Percentiles rank a stretch among this genome's conserved stretches.
Conservation (phyloP, 2,888 invertebrate species). For the Peribatodes rhomboidaria region DNA sequence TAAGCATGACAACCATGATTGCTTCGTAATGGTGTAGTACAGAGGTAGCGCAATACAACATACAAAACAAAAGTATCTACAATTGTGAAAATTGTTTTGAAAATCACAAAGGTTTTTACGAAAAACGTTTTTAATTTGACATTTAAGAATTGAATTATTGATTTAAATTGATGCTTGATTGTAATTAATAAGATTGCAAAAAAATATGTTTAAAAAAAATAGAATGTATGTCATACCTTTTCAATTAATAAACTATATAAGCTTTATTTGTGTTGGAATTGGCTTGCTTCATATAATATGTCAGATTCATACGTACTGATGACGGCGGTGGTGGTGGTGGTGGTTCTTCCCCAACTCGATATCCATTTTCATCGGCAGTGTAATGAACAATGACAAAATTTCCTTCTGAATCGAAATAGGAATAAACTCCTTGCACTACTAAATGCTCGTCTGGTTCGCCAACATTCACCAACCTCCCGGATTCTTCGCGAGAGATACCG, state of each 20-base stretch:
- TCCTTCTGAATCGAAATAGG: conserved; percentile 58
- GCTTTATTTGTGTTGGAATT: too few relatives aligned
- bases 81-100: background rate
- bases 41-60: background rate
- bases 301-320: too few relatives aligned
- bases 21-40: background rate
- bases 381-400: conserved; percentile 49
- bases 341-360: conserved; percentile 26
- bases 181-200: too few relatives aligned
- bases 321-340: background rate
- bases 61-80: background rate
- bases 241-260: too few relatives aligned
- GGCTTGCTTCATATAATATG: too few relatives aligned
- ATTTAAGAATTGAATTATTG: too few relatives aligned
- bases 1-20: background rate
- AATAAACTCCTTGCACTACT: conserved; percentile 56
- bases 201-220: too few relatives aligned
- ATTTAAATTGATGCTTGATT: too few relatives aligned
- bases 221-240: too few relatives aligned
- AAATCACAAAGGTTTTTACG: background rate
- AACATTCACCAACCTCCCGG: conserved; percentile 79
- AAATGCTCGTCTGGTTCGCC: conserved; percentile 56
- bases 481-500: conserved; percentile 88
- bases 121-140: background rate
- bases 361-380: conserved; percentile 58